phyloP scores from a whole-genome alignment of 2,888 invertebrate genomes.

The Leptinotarsa rubiginosa region DNA sequence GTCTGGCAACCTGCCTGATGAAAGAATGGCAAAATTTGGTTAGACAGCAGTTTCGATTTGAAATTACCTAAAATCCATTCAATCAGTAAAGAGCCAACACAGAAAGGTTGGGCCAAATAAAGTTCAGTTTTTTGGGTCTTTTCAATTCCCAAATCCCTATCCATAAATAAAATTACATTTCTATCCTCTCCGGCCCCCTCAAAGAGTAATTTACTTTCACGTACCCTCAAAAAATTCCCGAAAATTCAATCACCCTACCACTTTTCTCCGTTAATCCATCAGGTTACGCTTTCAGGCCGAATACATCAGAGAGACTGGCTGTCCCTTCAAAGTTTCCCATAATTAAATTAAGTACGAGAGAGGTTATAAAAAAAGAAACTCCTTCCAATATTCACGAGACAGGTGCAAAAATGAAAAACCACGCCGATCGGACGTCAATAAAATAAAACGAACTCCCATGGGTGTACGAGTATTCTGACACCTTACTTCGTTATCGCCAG shows the following conservation, averaged over 20 bases:
- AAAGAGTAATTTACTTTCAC: background rate
- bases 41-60: too few relatives aligned
- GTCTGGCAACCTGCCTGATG: too few relatives aligned
- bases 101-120: too few relatives aligned
- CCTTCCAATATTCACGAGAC: slow-evolving; percentile 1
- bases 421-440: slow-evolving; percentile 26
- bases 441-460: slow-evolving; percentile 22
- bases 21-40: too few relatives aligned
- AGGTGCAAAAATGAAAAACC: background rate
- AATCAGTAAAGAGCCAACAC: too few relatives aligned
- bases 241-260: background rate
- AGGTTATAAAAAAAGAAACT: background rate
- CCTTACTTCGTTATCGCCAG: slow-evolving; percentile 28
- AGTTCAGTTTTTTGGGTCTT: too few relatives aligned
- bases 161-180: background rate
- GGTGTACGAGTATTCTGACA: slow-evolving; percentile 20
- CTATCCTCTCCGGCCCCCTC: background rate
- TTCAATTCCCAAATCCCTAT: too few relatives aligned
- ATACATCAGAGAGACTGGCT: background rate
- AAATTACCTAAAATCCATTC: too few relatives aligned
- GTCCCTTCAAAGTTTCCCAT: background rate
- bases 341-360: background rate
- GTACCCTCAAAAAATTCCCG: background rate
- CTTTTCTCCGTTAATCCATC: background rate
- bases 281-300: background rate